Evolutionary conservation across 2,888 invertebrate genomes (phyloP), one percentile per base, ranked within the genome.

Genomic region (Mythimna vitellina): DNA sequence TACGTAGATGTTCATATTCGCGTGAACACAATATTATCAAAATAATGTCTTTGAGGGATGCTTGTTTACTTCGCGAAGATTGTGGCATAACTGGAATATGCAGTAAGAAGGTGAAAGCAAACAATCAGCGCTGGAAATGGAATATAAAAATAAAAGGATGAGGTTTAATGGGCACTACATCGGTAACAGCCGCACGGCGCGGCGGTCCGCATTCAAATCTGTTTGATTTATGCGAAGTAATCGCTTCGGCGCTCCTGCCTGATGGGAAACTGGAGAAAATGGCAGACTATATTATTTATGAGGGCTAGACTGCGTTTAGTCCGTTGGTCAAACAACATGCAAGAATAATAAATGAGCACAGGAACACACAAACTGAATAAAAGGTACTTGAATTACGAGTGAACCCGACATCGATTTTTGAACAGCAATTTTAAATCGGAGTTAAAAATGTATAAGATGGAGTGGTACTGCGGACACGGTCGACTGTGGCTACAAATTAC

Each of bases 211-310:
- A 93, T 92, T 92, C 92, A 91, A 93, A 92, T 92, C 92, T 90
- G 88, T 90, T 89, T 93, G 93, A 92, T 93, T 93, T 93, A 93
- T 93, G 91, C 90, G 89, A 87, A 90, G 89, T 89, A 88, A 91
- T 90, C 90, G 92, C 87, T 89, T 89, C 86, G 83, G 81, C 83
- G 87, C 79, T 86, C 82, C 82, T 86, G 82, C 81, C 86, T 87
- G 86, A 86, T 82, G 82, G 78, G 73, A 74, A 81, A 80, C 80
- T 79, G 70, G 77, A 86, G 84, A 86, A 86, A 84, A 86, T 84
- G 76, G 83, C 71, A 74, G 78, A 76, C 67, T 76, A 71, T 76
- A 81, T 84, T 86, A 84, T 86, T 86, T 84, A 84, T 84, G 81
- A 77, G 76, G 73, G 72, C 84, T 75, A 73, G 79, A 73, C 76